phyloP scores from a whole-genome alignment of 37 sponge, comb jelly and placozoan genomes.

The Axinella damicornis region DNA sequence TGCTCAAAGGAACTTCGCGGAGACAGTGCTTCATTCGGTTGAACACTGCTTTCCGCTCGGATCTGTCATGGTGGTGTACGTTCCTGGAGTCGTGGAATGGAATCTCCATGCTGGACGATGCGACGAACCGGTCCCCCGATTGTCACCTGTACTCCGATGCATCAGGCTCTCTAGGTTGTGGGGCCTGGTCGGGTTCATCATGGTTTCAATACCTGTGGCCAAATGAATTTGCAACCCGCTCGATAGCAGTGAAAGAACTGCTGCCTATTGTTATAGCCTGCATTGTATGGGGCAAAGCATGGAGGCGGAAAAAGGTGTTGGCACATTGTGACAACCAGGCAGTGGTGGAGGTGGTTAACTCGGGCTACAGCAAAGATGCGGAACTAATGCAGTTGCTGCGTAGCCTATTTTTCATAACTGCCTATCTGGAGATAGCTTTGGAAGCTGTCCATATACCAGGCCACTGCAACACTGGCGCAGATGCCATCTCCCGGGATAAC shows the following conservation, averaged over 20 bases:
- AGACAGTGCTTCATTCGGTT: constrained; percentile 3
- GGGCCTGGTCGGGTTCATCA: neutral
- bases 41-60: constrained; percentile 30
- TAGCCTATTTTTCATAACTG: constrained; percentile 4
- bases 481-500: constrained; percentile 17
- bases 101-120: neutral
- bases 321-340: constrained; percentile 39
- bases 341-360: neutral
- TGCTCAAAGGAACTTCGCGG: neutral
- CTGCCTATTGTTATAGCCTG: constrained; percentile 17
- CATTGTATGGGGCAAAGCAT: constrained; percentile 26
- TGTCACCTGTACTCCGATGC: constrained; percentile 26
- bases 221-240: neutral
- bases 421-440: neutral
- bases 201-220: constrained; percentile 43
- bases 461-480: neutral
- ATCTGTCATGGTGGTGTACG: constrained; percentile 7
- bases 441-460: constrained; percentile 14
- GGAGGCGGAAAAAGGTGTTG: neutral
- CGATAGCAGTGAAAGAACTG: constrained; percentile 35
- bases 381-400: constrained; percentile 40
- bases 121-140: neutral
- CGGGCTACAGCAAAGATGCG: neutral
- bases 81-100: constrained; percentile 40
- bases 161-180: constrained; percentile 43